phyloP scores from a whole-genome alignment of 2,113 vertebrate genomes.

The Xiphophorus couchianus region DNA sequence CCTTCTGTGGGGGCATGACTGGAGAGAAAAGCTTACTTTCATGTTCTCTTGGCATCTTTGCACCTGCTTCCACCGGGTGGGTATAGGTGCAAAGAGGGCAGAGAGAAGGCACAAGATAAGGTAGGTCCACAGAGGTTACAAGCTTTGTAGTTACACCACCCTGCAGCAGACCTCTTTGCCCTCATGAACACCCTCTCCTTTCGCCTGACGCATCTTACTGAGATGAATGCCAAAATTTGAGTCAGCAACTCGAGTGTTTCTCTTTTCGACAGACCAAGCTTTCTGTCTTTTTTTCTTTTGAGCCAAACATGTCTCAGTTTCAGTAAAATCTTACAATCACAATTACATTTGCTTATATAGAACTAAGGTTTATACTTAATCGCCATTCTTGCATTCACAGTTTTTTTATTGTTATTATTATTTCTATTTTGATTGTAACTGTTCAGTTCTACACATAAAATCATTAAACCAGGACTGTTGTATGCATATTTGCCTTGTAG shows the following conservation, averaged over 20 bases:
- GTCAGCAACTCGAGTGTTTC: constrained; percentile 58
- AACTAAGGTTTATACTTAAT: neutral
- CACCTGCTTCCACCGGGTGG: constrained; percentile 73
- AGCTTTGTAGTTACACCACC: constrained; percentile 61
- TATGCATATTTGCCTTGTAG: constrained; percentile 2
- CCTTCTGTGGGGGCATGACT: constrained; percentile 55
- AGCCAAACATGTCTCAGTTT: constrained; percentile 16
- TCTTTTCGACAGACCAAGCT: constrained; percentile 19
- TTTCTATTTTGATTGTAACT: neutral
- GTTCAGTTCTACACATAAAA: neutral
- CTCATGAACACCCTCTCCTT: constrained; percentile 41
- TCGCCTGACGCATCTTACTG: constrained; percentile 52
- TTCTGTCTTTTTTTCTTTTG: constrained; percentile 10
- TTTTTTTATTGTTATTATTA: neutral
- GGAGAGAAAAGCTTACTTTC: constrained; percentile 47
- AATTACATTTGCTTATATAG: neutral
- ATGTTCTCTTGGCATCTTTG: constrained; percentile 76
- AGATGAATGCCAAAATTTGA: constrained; percentile 67
- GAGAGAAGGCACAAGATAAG: constrained; percentile 68
- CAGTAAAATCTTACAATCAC: constrained; percentile 11
- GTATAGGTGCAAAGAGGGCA: constrained; percentile 56
- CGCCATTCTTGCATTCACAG: neutral
- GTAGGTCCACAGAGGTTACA: constrained; percentile 61
- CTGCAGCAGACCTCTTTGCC: constrained; percentile 56
- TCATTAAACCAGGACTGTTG: constrained; percentile 7